Evolutionary conservation across 2,888 invertebrate genomes (phyloP).

Genomic region (Tachystola acroxantha): DNA sequence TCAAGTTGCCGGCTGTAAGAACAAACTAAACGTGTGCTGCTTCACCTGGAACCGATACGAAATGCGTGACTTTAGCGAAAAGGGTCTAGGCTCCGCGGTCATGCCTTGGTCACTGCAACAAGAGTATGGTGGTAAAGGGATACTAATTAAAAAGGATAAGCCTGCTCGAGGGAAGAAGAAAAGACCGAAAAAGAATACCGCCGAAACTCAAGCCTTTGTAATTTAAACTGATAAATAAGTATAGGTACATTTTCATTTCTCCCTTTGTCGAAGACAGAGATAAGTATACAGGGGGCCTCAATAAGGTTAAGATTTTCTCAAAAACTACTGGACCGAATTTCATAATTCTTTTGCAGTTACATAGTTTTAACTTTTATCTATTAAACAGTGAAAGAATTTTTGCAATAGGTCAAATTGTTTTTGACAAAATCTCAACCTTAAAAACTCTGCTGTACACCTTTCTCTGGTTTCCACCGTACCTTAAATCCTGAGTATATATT

Average conservation of each 20-base stretch:
- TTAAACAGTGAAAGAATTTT: too few relatives aligned
- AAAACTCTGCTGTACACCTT: too few relatives aligned
- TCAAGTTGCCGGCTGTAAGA: slow-evolving; percentile 54
- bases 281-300: too few relatives aligned
- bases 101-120: slow-evolving; percentile 41
- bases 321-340: too few relatives aligned
- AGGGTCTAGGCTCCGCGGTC: slow-evolving; percentile 33
- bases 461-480: too few relatives aligned
- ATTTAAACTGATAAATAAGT: background rate
- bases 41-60: slow-evolving; percentile 53
- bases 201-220: background rate
- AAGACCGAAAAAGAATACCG: background rate
- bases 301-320: too few relatives aligned
- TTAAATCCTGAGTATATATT: too few relatives aligned
- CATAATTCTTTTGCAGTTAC: too few relatives aligned
- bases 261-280: too few relatives aligned
- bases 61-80: slow-evolving; percentile 37
- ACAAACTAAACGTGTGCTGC: slow-evolving; percentile 54
- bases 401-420: too few relatives aligned
- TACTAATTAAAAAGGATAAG: slow-evolving; percentile 14
- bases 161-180: slow-evolving; percentile 3
- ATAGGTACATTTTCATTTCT: background rate
- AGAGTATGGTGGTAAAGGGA: slow-evolving; percentile 48
- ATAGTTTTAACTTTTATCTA: too few relatives aligned
- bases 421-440: too few relatives aligned